These are phyloP conservation scores for Sorex fumeus DNA, from an alignment of 2,113 vertebrate genomes.

Conservation along the genomic window DNA sequence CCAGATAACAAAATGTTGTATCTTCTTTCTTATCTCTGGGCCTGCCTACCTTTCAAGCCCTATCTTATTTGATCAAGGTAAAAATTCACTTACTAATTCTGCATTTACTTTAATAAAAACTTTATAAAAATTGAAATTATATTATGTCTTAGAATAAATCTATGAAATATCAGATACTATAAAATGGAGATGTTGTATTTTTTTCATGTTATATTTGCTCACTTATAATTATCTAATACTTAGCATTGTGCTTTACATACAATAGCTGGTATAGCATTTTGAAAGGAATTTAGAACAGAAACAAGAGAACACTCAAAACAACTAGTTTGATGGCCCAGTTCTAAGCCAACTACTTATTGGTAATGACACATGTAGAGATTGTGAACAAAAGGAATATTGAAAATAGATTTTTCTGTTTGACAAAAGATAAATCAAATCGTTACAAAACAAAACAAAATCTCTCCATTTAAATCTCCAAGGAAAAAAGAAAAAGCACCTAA, in stretches of 20 bases:
- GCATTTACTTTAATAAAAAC: slow-evolving; percentile 33
- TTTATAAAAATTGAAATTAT: background rate
- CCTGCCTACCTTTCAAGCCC: background rate
- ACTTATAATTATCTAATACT: slow-evolving; percentile 51
- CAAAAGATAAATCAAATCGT: slow-evolving; percentile 16
- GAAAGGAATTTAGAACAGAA: slow-evolving; percentile 64
- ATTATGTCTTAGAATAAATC: slow-evolving; percentile 15
- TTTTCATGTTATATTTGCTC: slow-evolving; percentile 47
- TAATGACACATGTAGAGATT: background rate
- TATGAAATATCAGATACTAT: background rate
- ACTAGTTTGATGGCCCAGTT: background rate
- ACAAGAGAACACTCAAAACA: slow-evolving; percentile 36
- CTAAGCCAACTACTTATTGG: slow-evolving; percentile 11
- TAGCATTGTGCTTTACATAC: background rate
- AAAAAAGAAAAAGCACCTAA: background rate
- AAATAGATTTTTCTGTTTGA: slow-evolving; percentile 9
- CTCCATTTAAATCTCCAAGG: background rate
- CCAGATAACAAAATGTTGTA: background rate
- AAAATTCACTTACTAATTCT: background rate
- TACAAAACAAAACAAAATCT: background rate
- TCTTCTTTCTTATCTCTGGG: background rate
- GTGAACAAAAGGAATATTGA: background rate
- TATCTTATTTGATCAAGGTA: background rate
- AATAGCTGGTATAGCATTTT: slow-evolving; percentile 47
- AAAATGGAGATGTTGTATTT: slow-evolving; percentile 4